Base-by-base conservation (phyloP, 2,113 vertebrate species). In the Rhagologus leucostigma region DNA sequence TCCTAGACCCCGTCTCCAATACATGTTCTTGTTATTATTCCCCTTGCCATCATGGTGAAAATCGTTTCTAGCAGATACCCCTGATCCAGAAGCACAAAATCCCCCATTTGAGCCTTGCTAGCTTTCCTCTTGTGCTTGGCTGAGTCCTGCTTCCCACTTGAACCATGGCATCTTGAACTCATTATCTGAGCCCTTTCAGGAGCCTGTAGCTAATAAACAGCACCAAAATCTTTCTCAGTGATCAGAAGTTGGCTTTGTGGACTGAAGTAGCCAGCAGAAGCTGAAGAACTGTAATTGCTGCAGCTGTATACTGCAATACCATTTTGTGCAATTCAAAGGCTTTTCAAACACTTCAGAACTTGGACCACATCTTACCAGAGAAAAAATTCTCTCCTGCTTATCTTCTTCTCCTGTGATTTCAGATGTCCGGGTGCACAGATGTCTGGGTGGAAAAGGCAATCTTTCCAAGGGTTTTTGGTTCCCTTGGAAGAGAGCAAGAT, bases 281-380 rank as follows among this genome's bases (percentile, higher is more conserved):
- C 56, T 89, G 60, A 32, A 62, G 37, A 64, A 18, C n/a, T 50
- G 2, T 57, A 69, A 90, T 68, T 84, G 79, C 32, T 76, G 73
- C 29, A 35, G 56, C 39, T 3, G 0, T 41, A 30, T 77, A 65
- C 84, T 86, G 71, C n/a, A 88, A 59, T 20, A 53, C 15, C 59
- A 52, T 74, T 93, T 88, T 0, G 0, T 53, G 80, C 35, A 30
- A 32, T 32, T 84, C 53, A 81, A 77, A 81, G 64, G 14, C 35
- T 90, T 93, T 88, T 84, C 44, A 39, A 63, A 33, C 21, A 4
- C 84, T 80, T 94, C 74, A 83, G 89, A 82, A 74, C 70, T 81
- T 29, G 53, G 89, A 49, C n/a, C n/a, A 42, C 20, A 13, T 84
- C 83, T 68, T 35, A 16, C 15, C 7, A 29, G 39, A 60, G 55